phyloP scores from a whole-genome alignment of 2,797 vertebrate species.

The Aphelocoma californica region DNA sequence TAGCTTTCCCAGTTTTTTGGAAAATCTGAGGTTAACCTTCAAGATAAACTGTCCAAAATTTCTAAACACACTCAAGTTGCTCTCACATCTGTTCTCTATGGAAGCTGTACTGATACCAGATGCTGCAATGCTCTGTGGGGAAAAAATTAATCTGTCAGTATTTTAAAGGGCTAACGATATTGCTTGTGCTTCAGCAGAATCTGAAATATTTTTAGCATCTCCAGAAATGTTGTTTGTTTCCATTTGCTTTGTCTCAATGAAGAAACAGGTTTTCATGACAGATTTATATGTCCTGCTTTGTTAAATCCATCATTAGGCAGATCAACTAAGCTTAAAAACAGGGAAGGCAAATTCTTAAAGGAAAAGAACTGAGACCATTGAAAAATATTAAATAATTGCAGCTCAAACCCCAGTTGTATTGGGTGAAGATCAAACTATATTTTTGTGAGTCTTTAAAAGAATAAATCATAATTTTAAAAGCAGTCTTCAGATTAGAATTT shows the following conservation, averaged over 20 bases:
- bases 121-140: not conserved
- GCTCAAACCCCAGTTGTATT: not conserved
- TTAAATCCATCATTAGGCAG: constrained; percentile 56
- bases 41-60: not conserved
- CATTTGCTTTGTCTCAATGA: not conserved
- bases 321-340: constrained; percentile 40
- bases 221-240: not conserved
- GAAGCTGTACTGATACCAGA: not conserved
- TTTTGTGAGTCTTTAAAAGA: not conserved
- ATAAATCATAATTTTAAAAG: not conserved
- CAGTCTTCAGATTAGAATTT: not conserved
- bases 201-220: not conserved
- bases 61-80: not conserved
- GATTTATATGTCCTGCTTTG: constrained; percentile 1
- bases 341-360: constrained; percentile 38
- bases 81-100: not conserved
- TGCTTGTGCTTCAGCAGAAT: not conserved
- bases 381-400: not conserved
- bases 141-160: not conserved
- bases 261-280: not conserved
- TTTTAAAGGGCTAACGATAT: not conserved
- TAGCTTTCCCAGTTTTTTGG: not conserved
- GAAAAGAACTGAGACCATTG: not conserved
- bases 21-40: not conserved
- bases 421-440: not conserved